Percentiles rank a stretch among this genome's conserved stretches.
Evolutionary conservation across 1,140 invertebrate genomes (phyloP).

Genomic region (Heliconius eleuchia): DNA sequence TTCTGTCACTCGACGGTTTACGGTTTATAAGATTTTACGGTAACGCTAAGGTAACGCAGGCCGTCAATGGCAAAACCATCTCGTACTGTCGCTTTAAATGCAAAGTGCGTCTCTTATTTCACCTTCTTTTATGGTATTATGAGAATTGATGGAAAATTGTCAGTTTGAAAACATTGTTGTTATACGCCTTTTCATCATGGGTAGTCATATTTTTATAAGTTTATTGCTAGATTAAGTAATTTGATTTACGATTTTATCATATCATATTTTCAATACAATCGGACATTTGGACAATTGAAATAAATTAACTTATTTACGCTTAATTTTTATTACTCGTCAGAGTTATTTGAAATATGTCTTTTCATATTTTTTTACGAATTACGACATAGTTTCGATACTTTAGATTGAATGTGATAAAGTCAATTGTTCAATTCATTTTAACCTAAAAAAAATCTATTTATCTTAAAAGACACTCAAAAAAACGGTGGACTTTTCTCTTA

Average conservation of each 20-base stretch:
- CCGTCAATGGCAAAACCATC: constrained; percentile 55
- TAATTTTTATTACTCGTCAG: background rate
- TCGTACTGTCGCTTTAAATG: constrained; percentile 57
- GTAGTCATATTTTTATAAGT: background rate
- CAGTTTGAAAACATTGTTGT: constrained; percentile 11
- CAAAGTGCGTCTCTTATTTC: constrained; percentile 50
- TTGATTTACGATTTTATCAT: background rate
- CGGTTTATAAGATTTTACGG: constrained; percentile 75
- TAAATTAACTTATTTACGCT: background rate
- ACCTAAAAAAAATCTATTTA: too few relatives aligned
- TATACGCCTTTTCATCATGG: background rate
- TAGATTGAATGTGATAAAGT: too few relatives aligned
- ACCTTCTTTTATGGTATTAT: constrained; percentile 42
- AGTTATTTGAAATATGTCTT: too few relatives aligned
- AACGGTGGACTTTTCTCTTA: too few relatives aligned
- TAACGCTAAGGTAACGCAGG: constrained; percentile 59
- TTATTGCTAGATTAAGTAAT: background rate
- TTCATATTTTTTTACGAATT: too few relatives aligned
- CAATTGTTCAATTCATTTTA: too few relatives aligned
- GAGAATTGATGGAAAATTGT: constrained; percentile 29
- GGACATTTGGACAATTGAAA: background rate
- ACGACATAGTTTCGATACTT: too few relatives aligned
- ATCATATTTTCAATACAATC: too few relatives aligned
- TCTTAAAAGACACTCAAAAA: too few relatives aligned
- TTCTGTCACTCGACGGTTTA: constrained; percentile 72